Percentiles rank a stretch among this genome's conserved stretches.
Evolutionary conservation across 2,113 vertebrate genomes (phyloP).

Genomic region (Acrocephalus kingi): DNA sequence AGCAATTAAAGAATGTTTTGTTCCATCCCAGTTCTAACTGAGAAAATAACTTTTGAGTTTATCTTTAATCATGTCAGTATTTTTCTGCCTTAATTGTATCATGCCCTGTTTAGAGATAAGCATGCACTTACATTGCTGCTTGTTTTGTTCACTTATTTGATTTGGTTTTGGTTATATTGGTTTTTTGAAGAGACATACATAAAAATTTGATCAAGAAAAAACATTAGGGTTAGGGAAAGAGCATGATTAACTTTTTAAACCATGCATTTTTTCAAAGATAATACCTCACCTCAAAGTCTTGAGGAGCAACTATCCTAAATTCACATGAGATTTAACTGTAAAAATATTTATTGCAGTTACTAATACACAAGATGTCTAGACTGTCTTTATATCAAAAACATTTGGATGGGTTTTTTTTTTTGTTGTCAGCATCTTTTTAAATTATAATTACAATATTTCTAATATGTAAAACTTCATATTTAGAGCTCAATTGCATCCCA

Average conservation of each 20-base stretch:
- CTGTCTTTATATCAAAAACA: neutral
- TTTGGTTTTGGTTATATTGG: neutral
- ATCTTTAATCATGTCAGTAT: neutral
- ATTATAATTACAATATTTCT: neutral
- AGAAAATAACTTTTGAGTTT: neutral
- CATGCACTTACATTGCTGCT: neutral
- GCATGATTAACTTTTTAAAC: neutral
- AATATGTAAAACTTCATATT: neutral
- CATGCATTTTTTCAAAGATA: neutral
- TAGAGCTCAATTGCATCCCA: neutral
- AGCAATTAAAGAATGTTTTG: neutral
- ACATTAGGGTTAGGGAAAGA: neutral
- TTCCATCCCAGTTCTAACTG: neutral
- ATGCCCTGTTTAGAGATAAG: neutral
- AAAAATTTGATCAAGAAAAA: neutral
- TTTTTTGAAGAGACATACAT: neutral
- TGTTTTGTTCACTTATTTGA: neutral
- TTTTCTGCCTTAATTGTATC: neutral
- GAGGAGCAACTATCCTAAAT: neutral
- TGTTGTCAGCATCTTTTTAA: neutral
- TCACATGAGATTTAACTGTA: neutral
- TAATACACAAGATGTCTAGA: neutral
- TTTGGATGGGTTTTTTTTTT: fast-evolving
- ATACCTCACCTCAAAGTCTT: neutral
- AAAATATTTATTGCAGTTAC: neutral